Conservation (phyloP, 2,888 invertebrate species). For the Oegoconia quadripuncta region DNA sequence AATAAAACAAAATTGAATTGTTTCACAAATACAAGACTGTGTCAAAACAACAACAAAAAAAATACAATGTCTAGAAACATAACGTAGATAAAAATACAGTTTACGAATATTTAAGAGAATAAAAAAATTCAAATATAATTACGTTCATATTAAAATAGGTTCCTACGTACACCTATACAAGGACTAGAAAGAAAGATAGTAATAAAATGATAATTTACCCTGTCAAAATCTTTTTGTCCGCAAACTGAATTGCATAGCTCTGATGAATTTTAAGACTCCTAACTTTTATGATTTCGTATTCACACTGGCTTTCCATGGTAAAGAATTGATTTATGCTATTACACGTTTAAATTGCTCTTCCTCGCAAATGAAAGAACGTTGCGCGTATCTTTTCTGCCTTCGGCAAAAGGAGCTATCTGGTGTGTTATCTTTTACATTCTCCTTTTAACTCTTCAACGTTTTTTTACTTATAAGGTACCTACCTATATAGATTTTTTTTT, state of each 20-base stretch:
- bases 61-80: too few species aligned
- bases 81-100: too few species aligned
- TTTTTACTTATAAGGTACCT: too few species aligned
- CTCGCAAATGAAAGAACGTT: conserved; percentile 31
- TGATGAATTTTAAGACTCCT: conserved; percentile 52
- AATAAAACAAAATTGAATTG: too few species aligned
- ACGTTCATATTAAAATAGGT: too few species aligned
- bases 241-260: conserved; percentile 42
- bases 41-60: too few species aligned
- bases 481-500: too few species aligned
- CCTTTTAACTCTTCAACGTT: not conserved
- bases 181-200: not conserved
- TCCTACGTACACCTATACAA: too few species aligned
- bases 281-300: conserved; percentile 52
- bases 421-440: not conserved
- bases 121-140: too few species aligned
- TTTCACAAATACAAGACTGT: too few species aligned
- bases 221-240: conserved; percentile 37
- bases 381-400: conserved; percentile 14
- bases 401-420: not conserved
- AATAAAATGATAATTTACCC: conserved; percentile 26
- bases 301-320: conserved; percentile 40
- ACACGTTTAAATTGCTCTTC: conserved; percentile 42
- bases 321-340: conserved; percentile 57
- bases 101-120: too few species aligned